Conservation (phyloP, 2,888 invertebrate species). For the Psococerastis gibbosa region DNA sequence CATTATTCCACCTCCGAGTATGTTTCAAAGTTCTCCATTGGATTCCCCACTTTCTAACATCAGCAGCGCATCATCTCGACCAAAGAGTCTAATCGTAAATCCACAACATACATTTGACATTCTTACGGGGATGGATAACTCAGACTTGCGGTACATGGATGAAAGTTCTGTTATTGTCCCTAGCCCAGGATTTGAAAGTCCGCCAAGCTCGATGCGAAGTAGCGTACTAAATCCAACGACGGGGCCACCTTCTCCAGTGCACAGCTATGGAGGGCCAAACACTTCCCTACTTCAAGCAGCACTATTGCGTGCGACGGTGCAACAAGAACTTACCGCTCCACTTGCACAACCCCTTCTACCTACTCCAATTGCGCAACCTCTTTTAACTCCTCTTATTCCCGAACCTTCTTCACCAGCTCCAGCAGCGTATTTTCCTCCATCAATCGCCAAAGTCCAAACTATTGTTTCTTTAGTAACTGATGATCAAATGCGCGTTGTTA, state of each 20-base stretch:
- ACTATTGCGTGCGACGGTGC: constrained; percentile 43
- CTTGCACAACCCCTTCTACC: constrained; percentile 18
- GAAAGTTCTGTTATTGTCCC: constrained; percentile 70
- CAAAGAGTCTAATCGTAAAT: constrained; percentile 33
- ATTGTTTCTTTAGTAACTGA: constrained; percentile 46
- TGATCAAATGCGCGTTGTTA: constrained; percentile 37
- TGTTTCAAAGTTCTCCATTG: constrained; percentile 35
- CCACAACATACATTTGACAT: constrained; percentile 44
- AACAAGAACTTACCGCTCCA: constrained; percentile 28
- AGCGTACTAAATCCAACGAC: constrained; percentile 24
- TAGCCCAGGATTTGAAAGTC: constrained; percentile 60
- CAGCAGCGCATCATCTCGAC: constrained; percentile 22
- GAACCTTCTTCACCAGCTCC: constrained; percentile 13
- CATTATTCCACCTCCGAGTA: constrained; percentile 53
- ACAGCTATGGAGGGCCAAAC: constrained; percentile 25
- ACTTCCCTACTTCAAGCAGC: constrained; percentile 55
- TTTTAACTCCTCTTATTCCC: too few relatives aligned
- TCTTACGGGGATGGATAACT: constrained; percentile 58
- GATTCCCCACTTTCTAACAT: constrained; percentile 11
- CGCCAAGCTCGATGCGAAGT: constrained; percentile 39
- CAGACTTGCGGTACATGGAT: constrained; percentile 80
- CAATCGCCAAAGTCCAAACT: constrained; percentile 44
- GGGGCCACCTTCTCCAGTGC: constrained; percentile 39
- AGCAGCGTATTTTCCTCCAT: constrained; percentile 22
- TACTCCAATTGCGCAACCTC: constrained; percentile 11